Conservation (phyloP, 2,113 vertebrate species). For the Accipiter virgatus region DNA sequence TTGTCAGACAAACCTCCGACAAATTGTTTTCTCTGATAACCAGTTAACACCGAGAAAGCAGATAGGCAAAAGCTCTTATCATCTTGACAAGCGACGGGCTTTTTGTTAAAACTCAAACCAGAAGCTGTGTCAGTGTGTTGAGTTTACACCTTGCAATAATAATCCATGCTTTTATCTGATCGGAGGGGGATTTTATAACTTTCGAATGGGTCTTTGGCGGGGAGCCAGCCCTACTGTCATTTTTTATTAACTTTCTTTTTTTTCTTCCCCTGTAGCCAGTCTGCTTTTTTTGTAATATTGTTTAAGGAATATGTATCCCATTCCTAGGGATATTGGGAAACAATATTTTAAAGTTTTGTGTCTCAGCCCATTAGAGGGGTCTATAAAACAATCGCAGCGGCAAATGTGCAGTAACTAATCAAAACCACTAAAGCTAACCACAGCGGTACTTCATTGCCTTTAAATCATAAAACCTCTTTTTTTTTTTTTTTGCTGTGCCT, state of each 20-base stretch:
- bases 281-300: not conserved
- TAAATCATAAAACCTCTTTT: not conserved
- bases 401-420: constrained; percentile 17
- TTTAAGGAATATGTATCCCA: constrained; percentile 43
- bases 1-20: not conserved
- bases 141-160: constrained; percentile 72
- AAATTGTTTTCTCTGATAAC: constrained; percentile 45
- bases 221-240: constrained; percentile 61
- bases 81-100: constrained; percentile 5
- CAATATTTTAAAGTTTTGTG: constrained; percentile 4
- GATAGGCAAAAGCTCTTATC: constrained; percentile 5
- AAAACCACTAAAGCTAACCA: not conserved
- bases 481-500: not conserved
- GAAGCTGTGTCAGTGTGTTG: constrained; percentile 61
- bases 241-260: constrained; percentile 65
- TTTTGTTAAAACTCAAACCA: constrained; percentile 65
- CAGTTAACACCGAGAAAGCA: not conserved
- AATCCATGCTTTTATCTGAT: constrained; percentile 70
- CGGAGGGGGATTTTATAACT: constrained; percentile 65
- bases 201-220: constrained; percentile 60
- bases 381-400: constrained; percentile 21
- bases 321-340: constrained; percentile 9
- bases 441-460: not conserved
- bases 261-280: not conserved
- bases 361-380: constrained; percentile 39